Conservation (phyloP, 2,888 invertebrate species). For the Eubasilissa splendida region DNA sequence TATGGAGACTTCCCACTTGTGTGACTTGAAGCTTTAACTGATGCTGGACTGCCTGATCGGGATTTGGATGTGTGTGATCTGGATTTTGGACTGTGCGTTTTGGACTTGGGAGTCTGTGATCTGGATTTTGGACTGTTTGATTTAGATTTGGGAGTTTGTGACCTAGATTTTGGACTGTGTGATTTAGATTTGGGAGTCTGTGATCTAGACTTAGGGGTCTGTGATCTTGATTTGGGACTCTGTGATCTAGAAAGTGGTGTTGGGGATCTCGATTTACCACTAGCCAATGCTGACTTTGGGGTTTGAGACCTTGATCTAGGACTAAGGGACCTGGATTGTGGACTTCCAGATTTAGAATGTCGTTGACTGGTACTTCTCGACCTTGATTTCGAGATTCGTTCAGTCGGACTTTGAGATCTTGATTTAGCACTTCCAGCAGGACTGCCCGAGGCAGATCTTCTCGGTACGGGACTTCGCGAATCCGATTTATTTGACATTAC, state of each 20-base stretch:
- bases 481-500: conserved; percentile 56
- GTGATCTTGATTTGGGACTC: conserved; percentile 51
- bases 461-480: conserved; percentile 49
- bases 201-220: conserved; percentile 53
- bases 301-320: conserved; percentile 48
- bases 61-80: conserved; percentile 58
- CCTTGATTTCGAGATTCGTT: conserved; percentile 58
- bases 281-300: conserved; percentile 1
- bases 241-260: conserved; percentile 56
- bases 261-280: conserved; percentile 54
- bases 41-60: conserved; percentile 58
- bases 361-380: conserved; percentile 50
- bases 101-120: conserved; percentile 38
- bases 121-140: conserved; percentile 62
- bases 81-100: conserved; percentile 57
- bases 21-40: conserved; percentile 37
- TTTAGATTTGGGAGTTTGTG: conserved; percentile 63
- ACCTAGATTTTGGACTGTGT: conserved; percentile 64
- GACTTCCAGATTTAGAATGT: conserved; percentile 60
- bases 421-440: conserved; percentile 60
- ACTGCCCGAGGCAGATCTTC: conserved; percentile 56
- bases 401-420: conserved; percentile 62
- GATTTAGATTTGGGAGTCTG: conserved; percentile 62
- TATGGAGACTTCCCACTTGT: conserved; percentile 58
- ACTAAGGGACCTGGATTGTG: conserved; percentile 64